Conservation (phyloP, 2,797 vertebrate genomes). For the Mus caroli region DNA sequence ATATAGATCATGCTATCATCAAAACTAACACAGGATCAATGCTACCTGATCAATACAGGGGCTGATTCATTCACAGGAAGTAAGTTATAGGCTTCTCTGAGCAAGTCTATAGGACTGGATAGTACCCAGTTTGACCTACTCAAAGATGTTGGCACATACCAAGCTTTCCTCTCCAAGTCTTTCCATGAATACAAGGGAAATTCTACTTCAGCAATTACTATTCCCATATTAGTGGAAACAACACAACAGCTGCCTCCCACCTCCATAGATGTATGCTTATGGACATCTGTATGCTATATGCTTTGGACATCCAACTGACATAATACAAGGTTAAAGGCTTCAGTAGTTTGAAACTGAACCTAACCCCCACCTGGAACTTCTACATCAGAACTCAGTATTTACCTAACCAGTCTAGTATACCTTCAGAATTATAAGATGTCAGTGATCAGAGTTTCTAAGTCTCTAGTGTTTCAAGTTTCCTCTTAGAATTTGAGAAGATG, state of each 20-base stretch:
- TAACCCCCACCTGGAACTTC: not conserved
- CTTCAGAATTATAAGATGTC: constrained; percentile 7
- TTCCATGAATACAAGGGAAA: constrained; percentile 64
- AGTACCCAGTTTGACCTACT: not conserved
- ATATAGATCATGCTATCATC: not conserved
- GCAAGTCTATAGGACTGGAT: too few species aligned
- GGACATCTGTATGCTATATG: constrained; percentile 80
- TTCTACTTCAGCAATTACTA: constrained; percentile 85
- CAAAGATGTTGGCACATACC: constrained; percentile 16
- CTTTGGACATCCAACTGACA: constrained; percentile 75
- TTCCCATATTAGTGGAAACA: constrained; percentile 80
- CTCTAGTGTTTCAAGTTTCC: constrained; percentile 60
- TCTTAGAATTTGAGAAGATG: not conserved
- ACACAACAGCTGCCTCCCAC: constrained; percentile 84
- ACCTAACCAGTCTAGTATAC: not conserved
- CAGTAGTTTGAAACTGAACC: not conserved
- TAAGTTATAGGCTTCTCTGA: constrained; percentile 2
- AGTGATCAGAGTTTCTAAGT: not conserved
- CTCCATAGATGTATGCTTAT: not conserved
- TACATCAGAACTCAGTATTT: not conserved
- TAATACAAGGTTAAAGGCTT: not conserved
- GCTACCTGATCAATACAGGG: not conserved
- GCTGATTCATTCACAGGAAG: rapidly evolving
- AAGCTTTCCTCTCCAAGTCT: constrained; percentile 72
- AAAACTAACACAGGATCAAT: constrained; percentile 27